phyloP scores from a whole-genome alignment of 2,113 vertebrate genomes.

The Brachyhypopomus gauderio region DNA sequence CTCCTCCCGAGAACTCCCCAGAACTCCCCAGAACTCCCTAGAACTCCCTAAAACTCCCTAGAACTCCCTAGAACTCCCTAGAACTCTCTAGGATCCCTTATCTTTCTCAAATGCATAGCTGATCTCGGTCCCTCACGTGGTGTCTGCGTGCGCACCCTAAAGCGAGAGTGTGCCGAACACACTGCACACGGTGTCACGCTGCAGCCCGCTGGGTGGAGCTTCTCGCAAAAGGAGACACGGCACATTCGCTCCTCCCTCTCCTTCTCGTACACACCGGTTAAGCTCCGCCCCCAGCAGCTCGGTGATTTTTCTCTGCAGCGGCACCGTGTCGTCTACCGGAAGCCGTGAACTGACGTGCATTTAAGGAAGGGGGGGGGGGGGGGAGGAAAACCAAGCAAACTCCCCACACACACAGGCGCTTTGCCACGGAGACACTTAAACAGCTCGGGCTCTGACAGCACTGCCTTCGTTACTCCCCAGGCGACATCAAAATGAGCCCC shows the following conservation, averaged over 20 bases:
- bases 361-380: background rate
- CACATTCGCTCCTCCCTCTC: too few relatives aligned
- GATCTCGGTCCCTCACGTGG: background rate
- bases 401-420: slow-evolving; percentile 49
- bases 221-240: too few relatives aligned
- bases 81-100: too few relatives aligned
- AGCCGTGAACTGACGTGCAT: slow-evolving; percentile 43
- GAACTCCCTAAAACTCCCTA: slow-evolving; percentile 10
- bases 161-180: background rate
- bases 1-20: slow-evolving; percentile 13
- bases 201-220: too few relatives aligned
- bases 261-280: too few relatives aligned
- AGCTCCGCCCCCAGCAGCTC: too few relatives aligned
- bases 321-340: slow-evolving; percentile 36
- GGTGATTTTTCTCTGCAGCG: too few relatives aligned
- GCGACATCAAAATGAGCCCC: slow-evolving; percentile 42
- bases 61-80: too few relatives aligned
- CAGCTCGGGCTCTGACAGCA: slow-evolving; percentile 54
- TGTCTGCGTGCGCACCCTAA: slow-evolving; percentile 5
- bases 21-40: slow-evolving; percentile 16
- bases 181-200: background rate
- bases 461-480: slow-evolving; percentile 43
- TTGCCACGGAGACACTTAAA: slow-evolving; percentile 52
- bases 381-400: slow-evolving; percentile 46
- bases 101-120: too few relatives aligned